Conservation (phyloP, 2,113 vertebrate genomes). For the Ammospiza caudacuta region DNA sequence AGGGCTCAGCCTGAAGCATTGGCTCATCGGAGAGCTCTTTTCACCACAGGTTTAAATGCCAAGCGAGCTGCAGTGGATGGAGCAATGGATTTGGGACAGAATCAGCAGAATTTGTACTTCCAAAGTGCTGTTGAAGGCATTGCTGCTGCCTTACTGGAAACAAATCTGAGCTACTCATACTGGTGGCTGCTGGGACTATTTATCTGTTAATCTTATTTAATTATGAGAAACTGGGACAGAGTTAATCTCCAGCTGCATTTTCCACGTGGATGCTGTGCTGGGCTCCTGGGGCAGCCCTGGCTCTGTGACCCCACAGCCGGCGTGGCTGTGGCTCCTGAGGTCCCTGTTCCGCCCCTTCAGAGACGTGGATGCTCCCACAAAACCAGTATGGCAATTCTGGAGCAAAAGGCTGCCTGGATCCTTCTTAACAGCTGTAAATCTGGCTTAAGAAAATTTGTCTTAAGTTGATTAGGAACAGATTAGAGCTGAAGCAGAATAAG, state of each 20-base stretch:
- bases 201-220: constrained; percentile 36
- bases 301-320: background rate
- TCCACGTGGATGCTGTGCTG: background rate
- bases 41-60: background rate
- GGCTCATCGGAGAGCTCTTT: background rate
- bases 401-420: background rate
- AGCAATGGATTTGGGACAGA: background rate
- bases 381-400: background rate
- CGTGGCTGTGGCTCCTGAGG: fast-evolving
- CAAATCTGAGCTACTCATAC: background rate
- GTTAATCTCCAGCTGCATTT: background rate
- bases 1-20: background rate
- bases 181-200: background rate
- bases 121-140: background rate
- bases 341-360: fast-evolving
- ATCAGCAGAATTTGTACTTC: background rate
- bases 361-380: background rate
- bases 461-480: constrained; percentile 46
- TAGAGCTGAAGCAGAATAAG: background rate
- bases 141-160: background rate
- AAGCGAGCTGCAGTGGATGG: background rate
- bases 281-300: background rate
- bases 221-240: background rate
- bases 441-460: constrained; percentile 30
- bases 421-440: constrained; percentile 35